Evolutionary conservation across 23 tunicate species (phyloP).

Genomic region (Trididemnum clinides): DNA sequence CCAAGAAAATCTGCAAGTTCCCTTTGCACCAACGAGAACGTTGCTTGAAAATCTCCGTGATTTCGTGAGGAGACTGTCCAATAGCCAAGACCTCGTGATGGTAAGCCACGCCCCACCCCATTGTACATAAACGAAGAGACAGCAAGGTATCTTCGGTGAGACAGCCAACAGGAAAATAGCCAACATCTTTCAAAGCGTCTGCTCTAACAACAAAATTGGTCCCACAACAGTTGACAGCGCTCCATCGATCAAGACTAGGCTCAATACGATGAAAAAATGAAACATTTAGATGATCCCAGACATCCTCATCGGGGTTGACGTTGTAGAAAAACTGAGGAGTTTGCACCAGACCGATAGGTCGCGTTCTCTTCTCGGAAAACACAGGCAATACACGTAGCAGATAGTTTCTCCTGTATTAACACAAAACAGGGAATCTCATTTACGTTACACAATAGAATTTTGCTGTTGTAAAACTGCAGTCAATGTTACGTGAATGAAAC

Average conservation of each 20-base stretch:
- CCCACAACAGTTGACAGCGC: conserved; percentile 99
- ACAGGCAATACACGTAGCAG: conserved; percentile 91
- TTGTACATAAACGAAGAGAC: conserved; percentile 85
- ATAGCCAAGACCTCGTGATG: conserved; percentile 98
- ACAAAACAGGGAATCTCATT: no score
- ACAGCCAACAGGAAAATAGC: conserved; percentile 98
- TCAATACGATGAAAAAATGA: conserved; percentile 98
- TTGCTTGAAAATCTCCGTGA: conserved; percentile 96
- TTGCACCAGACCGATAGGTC: conserved; percentile 93
- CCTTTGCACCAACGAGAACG: conserved; percentile 99
- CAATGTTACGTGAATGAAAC: no score
- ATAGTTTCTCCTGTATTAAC: conserved; percentile 82
- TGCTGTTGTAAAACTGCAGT: neutral
- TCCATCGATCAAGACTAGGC: conserved; percentile 94
- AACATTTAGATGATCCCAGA: conserved; percentile 98
- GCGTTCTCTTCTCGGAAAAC: conserved; percentile 90
- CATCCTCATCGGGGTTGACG: conserved; percentile 97
- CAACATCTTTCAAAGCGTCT: conserved; percentile 95
- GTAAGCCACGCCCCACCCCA: conserved; percentile 99
- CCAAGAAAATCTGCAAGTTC: conserved; percentile 95
- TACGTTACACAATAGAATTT: no score
- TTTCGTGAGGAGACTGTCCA: conserved; percentile 98
- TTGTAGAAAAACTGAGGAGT: conserved; percentile 99
- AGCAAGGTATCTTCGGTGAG: conserved; percentile 95
- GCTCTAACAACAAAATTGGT: conserved; percentile 94